Evolutionary conservation across 2,888 invertebrate genomes (phyloP), one percentile per base, ranked within the genome.

Genomic region (Drosophila infuscata): DNA sequence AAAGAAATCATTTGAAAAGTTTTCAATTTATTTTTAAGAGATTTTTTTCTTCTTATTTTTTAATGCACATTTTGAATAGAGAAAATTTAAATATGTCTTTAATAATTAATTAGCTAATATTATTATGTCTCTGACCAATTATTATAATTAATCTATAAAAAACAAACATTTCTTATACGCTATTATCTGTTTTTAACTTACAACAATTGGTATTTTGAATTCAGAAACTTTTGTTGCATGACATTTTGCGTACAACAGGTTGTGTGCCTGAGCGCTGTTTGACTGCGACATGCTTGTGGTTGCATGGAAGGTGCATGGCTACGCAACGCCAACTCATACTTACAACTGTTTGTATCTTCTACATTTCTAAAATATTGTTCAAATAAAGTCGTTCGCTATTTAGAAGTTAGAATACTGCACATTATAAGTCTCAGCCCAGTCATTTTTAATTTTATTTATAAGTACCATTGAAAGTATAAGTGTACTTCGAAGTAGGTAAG

Each of bases 211-310:
- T 30, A 3, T 30, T 36, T 36, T 7, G 15, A 36, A 36, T 36
- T 17, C 17, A 36, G 17, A 36, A 6, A 5, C 1, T 11, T 43
- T 43, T 43, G 58, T 56, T 62, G 54, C 20, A 36, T 9, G 4
- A 0, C n/a, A 35, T 20, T 25, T 63, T 29, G 9, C 11, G 5
- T 32, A 54, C 71, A 62, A 75, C 76, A 59, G 51, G 71, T 61
- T 66, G 71, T 29, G 12, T 38, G 30, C 3, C 51, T 32, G 65
- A 17, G 52, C 3, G 15, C 9, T 15, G 51, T 52, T 48, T 15
- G 66, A 52, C 12, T 2, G 12, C 4, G 56, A 43, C 71, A 56
- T 30, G 62, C 7, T 33, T 33, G 52, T 17, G 0, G 54, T 56
- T 71, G 51, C n/a, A 11, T 20, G n/a, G 36, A 29, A 65, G 65